Conservation (phyloP, 2,113 vertebrate species). For the Pseudopodoces humilis region DNA sequence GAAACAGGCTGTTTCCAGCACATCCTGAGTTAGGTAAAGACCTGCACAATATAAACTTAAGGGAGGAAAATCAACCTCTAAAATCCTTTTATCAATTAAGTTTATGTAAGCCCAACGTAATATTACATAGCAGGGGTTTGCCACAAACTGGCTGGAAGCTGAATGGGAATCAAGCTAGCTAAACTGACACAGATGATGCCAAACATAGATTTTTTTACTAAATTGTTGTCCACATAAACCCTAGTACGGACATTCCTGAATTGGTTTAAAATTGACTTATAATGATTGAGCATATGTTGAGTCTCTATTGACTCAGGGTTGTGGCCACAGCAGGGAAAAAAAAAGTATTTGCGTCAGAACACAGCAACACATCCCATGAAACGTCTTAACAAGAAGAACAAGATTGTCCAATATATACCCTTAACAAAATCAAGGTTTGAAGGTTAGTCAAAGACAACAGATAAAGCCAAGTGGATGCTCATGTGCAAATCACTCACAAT, state of each 20-base stretch:
- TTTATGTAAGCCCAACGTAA: background rate
- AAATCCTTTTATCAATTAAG: background rate
- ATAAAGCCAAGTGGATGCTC: background rate
- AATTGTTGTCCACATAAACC: constrained; percentile 32
- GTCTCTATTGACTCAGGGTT: background rate
- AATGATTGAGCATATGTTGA: constrained; percentile 12
- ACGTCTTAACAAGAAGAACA: background rate
- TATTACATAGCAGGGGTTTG: background rate
- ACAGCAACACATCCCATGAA: background rate
- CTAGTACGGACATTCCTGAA: background rate
- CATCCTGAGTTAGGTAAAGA: background rate
- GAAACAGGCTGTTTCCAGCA: background rate
- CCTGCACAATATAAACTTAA: background rate
- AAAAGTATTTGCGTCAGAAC: background rate
- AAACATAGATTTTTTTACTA: constrained; percentile 52
- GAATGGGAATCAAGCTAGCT: background rate
- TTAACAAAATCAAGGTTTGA: background rate
- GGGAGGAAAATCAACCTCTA: background rate
- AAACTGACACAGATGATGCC: constrained; percentile 1
- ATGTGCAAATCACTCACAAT: background rate
- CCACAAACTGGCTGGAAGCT: background rate
- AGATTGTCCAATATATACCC: accelerated
- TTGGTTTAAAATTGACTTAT: constrained; percentile 27
- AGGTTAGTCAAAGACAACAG: background rate
- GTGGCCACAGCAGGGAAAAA: background rate